A percentile compares a stretch with the other conserved stretches of the same genome.
These are phyloP conservation scores for Cyanocitta stelleri DNA, from an alignment of 2,113 vertebrate species.

Conservation along the genomic window DNA sequence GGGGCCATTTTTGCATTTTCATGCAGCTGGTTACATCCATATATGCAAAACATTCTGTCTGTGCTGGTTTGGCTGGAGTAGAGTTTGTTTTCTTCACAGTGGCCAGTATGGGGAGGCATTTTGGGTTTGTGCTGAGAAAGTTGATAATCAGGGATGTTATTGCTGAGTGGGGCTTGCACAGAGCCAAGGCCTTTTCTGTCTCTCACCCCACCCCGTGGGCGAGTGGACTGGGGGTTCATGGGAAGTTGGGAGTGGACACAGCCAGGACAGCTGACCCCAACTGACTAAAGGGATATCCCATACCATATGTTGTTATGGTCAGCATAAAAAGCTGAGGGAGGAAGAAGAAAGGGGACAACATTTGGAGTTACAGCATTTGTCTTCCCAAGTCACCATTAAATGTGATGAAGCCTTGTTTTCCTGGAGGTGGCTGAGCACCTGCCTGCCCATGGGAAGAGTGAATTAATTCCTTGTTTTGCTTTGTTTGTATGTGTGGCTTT, in stretches of 20 bases:
- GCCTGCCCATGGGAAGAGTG: not conserved
- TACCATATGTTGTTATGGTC: not conserved
- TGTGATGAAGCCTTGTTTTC: not conserved
- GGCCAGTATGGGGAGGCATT: not conserved
- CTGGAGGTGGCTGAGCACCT: not conserved
- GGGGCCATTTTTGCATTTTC: not conserved
- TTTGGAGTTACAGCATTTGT: not conserved
- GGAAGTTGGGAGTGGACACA: not conserved
- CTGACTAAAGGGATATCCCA: not conserved
- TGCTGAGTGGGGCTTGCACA: not conserved
- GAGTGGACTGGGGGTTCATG: not conserved
- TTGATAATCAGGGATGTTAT: too few relatives aligned
- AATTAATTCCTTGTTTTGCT: not conserved
- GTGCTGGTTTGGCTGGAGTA: not conserved
- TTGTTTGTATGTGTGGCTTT: not conserved
- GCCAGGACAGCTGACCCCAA: not conserved
- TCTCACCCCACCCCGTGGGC: not conserved
- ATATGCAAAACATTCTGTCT: not conserved
- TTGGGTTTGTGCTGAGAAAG: not conserved
- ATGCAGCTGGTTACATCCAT: not conserved
- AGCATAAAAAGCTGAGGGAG: not conserved
- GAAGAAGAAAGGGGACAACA: not conserved
- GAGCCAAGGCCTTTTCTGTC: not conserved
- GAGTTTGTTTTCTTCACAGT: not conserved
- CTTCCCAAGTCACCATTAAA: not conserved